phyloP scores from a whole-genome alignment of 2,113 vertebrate species.

The Phyllostomus discolor region DNA sequence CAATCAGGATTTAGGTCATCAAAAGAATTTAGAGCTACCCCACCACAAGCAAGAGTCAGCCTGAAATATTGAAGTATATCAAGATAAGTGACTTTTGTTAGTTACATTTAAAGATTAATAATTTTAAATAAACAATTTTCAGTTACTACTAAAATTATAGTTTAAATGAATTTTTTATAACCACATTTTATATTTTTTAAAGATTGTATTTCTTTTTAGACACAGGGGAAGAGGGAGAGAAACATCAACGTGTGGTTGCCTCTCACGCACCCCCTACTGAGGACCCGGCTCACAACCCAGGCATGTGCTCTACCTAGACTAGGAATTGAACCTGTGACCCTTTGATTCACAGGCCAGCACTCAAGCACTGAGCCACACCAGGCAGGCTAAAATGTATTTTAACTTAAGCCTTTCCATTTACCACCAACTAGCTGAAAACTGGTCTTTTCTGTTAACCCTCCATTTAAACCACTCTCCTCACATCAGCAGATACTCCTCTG shows the following conservation, averaged over 20 bases:
- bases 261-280: too few species aligned
- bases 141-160: not conserved
- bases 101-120: not conserved
- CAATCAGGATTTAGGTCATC: slow-evolving; percentile 93
- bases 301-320: too few species aligned
- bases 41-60: slow-evolving; percentile 93
- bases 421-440: not conserved
- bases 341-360: too few species aligned
- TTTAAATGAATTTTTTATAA: not conserved
- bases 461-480: not conserved
- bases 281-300: too few species aligned
- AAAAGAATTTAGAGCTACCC: slow-evolving; percentile 93
- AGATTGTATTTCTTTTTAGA: too few species aligned
- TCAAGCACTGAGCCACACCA: too few species aligned
- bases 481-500: not conserved
- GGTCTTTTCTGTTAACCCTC: not conserved
- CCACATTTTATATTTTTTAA: too few species aligned
- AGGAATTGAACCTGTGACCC: too few species aligned
- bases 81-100: not conserved
- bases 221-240: too few species aligned
- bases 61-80: slow-evolving; percentile 74
- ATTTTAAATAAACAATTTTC: not conserved
- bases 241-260: too few species aligned
- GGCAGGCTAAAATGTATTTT: not conserved
- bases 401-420: not conserved